These are phyloP conservation scores for Borostomias antarcticus DNA, from an alignment of 2,797 vertebrate species.

Conservation along the genomic window DNA sequence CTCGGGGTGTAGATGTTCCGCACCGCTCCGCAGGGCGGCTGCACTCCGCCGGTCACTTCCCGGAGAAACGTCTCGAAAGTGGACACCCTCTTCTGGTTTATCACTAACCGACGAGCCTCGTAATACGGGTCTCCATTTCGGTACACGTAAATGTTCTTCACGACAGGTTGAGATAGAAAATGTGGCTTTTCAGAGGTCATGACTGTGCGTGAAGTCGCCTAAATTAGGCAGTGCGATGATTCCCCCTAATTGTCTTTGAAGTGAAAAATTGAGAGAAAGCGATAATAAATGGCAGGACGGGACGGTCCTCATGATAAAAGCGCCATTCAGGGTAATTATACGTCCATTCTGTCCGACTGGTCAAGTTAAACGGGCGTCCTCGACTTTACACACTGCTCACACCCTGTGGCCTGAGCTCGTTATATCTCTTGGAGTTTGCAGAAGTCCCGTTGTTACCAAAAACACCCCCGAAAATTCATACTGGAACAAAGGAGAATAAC, in stretches of 20 bases:
- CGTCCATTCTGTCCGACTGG: neutral
- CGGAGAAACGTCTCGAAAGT: slow-evolving; percentile 91
- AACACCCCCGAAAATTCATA: neutral
- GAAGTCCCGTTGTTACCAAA: neutral
- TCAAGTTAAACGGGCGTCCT: neutral
- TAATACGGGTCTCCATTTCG: slow-evolving; percentile 94
- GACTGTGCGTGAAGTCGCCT: slow-evolving; percentile 35
- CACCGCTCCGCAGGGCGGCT: slow-evolving; percentile 92
- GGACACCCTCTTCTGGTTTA: slow-evolving; percentile 89
- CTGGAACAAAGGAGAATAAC: neutral
- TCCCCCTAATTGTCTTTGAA: neutral
- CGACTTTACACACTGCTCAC: neutral
- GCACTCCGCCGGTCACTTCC: slow-evolving; percentile 90
- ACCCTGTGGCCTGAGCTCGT: neutral
- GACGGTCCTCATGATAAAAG: slow-evolving; percentile 17
- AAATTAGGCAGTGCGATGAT: neutral
- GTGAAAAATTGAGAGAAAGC: neutral
- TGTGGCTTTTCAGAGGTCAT: slow-evolving; percentile 77
- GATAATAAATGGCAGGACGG: neutral
- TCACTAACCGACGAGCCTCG: slow-evolving; percentile 87
- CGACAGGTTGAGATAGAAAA: slow-evolving; percentile 87
- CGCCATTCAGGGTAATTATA: neutral
- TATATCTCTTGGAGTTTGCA: neutral
- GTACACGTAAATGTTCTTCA: slow-evolving; percentile 91
- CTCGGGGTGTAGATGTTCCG: slow-evolving; percentile 93